Base-by-base conservation (phyloP, 2,797 vertebrate genomes). In the Salarias fasciatus region DNA sequence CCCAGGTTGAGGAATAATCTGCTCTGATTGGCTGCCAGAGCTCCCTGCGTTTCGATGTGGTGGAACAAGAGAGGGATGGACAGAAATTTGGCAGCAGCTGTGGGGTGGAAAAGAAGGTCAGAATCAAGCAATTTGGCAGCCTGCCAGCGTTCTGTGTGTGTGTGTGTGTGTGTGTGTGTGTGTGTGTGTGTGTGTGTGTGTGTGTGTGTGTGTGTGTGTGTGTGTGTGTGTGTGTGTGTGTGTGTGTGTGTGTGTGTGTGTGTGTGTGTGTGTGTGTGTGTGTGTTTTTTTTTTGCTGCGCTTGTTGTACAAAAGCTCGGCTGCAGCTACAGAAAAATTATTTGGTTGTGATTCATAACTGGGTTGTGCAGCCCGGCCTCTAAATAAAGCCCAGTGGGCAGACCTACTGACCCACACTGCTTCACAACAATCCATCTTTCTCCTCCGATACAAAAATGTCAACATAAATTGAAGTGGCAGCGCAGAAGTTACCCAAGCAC, bases 41-140 rank as follows among this genome's bases (percentile, higher is more conserved):
- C 62, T 53, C 11, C 48, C 8, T 64, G 52, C 60, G 59, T 67
- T 60, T 78, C 28, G 4, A 44, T 53, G 69, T 71, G 76, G 71
- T 59, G 37, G 76, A 72, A 24, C 2, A 44, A 64, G 57, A 66
- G 65, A 72, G 59, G 70, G 79, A 87, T 60, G 63, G 57, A 76
- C 73, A 86, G 57, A 58, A 69, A 79, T 83, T 83, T 85, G 83
- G 86, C 86, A 87, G 82, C 86, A 87, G 87, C 81, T 87, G 84
- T 68, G 63, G 71, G 72, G 71, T 85, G 79, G 72, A 85, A 85
- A 86, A 84, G 69, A 81, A 89, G 88, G 88, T 90, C 88, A 87
- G 75, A 80, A 69, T 62, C 51, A 51, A 80, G 63, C 75, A 55
- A 63, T 77, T 50, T 87, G 87, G 82, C 65, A 2, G 66, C 31